phyloP scores from a whole-genome alignment of 2,888 invertebrate species.

The Drosophila longiperda region DNA sequence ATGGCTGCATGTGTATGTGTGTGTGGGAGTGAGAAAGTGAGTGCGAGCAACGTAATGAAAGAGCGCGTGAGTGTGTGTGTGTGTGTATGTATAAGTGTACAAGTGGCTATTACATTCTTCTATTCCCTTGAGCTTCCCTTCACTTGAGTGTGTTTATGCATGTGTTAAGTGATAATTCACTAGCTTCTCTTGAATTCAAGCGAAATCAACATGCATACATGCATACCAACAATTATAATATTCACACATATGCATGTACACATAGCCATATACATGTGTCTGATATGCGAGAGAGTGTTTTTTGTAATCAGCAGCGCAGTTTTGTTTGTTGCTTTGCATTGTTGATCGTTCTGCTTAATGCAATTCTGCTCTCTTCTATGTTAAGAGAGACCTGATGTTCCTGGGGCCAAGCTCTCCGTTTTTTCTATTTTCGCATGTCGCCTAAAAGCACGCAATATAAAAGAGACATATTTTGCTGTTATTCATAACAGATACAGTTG shows the following conservation, averaged over 20 bases:
- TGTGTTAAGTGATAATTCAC: background rate
- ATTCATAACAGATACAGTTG: background rate
- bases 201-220: background rate
- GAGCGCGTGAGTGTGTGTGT: background rate
- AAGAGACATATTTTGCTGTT: background rate
- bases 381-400: background rate
- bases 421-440: conserved; percentile 30
- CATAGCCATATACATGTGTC: background rate
- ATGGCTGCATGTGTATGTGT: conserved; percentile 1
- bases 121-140: background rate
- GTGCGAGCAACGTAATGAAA: conserved; percentile 1
- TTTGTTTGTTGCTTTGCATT: conserved; percentile 3
- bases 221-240: background rate
- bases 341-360: conserved; percentile 2
- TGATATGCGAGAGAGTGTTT: background rate
- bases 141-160: background rate
- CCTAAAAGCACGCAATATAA: conserved; percentile 52
- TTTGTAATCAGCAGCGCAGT: background rate
- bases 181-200: background rate
- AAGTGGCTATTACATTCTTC: conserved; percentile 3
- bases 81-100: background rate
- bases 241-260: background rate
- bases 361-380: background rate
- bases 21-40: background rate
- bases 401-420: background rate